These are phyloP conservation scores for Catharus ustulatus DNA, from an alignment of 2,797 vertebrate genomes.

Conservation along the genomic window DNA sequence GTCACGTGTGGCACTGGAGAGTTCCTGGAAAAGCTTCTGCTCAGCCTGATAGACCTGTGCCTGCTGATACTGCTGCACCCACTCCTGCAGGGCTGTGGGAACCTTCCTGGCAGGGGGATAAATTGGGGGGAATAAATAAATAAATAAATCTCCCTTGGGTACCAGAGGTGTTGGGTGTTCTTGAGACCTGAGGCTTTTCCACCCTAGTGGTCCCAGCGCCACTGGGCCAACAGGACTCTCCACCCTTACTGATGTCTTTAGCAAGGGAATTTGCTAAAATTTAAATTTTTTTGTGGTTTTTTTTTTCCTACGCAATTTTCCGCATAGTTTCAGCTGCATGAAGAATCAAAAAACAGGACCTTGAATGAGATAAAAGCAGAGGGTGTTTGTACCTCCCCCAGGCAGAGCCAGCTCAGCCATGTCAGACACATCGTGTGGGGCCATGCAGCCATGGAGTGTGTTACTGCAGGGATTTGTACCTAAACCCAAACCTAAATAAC, in stretches of 20 bases:
- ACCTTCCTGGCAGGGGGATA: not conserved
- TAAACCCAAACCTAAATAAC: not conserved
- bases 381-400: not conserved
- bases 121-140: accelerated
- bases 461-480: not conserved
- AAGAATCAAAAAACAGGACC: not conserved
- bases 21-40: conserved; percentile 71
- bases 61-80: conserved; percentile 16
- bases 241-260: not conserved
- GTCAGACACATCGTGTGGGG: not conserved
- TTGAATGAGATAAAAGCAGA: not conserved
- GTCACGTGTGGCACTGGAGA: conserved; percentile 28
- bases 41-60: conserved; percentile 44
- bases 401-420: not conserved
- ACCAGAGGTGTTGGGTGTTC: not conserved
- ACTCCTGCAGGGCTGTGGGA: not conserved
- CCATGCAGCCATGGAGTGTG: accelerated
- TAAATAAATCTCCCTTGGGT: not conserved
- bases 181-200: not conserved
- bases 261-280: not conserved
- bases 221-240: not conserved
- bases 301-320: not conserved
- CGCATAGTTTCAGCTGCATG: not conserved
- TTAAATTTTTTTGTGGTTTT: not conserved
- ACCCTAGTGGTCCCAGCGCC: not conserved